Evolutionary conservation across 2,113 vertebrate genomes (phyloP).

Genomic region (Steatornis caripensis): DNA sequence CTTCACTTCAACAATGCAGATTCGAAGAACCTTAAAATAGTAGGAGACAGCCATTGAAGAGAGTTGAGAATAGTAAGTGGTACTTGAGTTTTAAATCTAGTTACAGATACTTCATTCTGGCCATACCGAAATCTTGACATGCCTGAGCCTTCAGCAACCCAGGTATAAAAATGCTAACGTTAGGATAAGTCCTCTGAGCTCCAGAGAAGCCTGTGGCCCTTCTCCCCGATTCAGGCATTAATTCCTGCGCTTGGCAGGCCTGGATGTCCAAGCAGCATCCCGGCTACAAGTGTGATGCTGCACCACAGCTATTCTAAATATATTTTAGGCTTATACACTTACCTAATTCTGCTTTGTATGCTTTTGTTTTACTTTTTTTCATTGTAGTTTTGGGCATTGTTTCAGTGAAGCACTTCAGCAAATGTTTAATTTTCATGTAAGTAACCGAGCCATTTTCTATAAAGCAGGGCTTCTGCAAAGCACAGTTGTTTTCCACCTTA

Average conservation of each 20-base stretch:
- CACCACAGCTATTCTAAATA: neutral
- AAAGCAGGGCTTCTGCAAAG: neutral
- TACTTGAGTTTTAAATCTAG: neutral
- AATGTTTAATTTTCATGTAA: neutral
- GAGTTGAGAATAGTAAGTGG: neutral
- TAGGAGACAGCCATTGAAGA: neutral
- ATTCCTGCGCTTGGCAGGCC: rapidly evolving
- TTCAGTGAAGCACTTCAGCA: neutral
- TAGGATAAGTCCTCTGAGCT: neutral
- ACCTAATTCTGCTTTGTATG: neutral
- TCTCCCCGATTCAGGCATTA: neutral
- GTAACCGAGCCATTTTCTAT: neutral
- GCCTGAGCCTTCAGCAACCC: neutral
- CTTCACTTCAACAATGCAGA: neutral
- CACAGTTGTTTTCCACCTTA: neutral
- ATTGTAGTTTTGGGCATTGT: neutral
- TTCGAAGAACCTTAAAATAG: neutral
- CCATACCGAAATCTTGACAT: neutral
- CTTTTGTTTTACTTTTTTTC: neutral
- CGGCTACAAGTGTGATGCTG: neutral
- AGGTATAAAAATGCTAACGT: neutral
- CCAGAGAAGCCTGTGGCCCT: neutral
- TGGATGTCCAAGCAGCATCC: neutral
- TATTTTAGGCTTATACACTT: neutral
- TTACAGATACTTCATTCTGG: neutral